Conservation (phyloP, 2,113 vertebrate species). For the Sporophila hypoxantha region DNA sequence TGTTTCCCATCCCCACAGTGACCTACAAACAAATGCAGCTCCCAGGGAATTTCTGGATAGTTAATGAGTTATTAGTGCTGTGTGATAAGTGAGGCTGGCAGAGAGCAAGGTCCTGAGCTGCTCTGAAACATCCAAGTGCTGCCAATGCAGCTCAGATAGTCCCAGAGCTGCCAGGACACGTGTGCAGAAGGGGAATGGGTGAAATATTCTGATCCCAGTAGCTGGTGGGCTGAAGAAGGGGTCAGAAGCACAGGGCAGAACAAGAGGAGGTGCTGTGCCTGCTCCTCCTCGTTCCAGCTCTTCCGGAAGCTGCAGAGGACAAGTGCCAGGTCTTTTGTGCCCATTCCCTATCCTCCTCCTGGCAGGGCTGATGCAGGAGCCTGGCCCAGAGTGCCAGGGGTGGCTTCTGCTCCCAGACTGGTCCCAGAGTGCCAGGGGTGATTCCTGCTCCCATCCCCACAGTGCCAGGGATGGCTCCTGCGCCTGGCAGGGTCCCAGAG, state of each 20-base stretch:
- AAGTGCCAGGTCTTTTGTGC: neutral
- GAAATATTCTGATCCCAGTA: neutral
- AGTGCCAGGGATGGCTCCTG: no score
- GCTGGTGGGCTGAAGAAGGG: neutral
- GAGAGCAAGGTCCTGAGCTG: neutral
- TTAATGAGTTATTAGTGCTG: neutral
- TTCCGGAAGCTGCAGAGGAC: fast-evolving
- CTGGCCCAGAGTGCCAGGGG: neutral
- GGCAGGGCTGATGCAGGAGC: neutral
- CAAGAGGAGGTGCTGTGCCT: neutral
- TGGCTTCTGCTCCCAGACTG: no score
- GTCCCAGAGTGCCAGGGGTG: no score
- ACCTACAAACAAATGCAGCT: neutral
- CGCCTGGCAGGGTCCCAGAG: no score
- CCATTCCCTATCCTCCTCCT: neutral
- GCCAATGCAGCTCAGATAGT: neutral
- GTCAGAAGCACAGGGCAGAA: neutral
- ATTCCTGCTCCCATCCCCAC: no score
- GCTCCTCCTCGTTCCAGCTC: neutral
- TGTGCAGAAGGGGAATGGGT: neutral
- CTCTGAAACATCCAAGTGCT: neutral
- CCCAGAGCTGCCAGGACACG: neutral
- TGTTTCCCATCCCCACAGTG: neutral
- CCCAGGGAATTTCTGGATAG: neutral
- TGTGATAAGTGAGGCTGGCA: neutral